A percentile compares a stretch with the other conserved stretches of the same genome.
Conservation (phyloP, 1,140 invertebrate genomes). For the Drosophila sulfurigaster region DNA sequence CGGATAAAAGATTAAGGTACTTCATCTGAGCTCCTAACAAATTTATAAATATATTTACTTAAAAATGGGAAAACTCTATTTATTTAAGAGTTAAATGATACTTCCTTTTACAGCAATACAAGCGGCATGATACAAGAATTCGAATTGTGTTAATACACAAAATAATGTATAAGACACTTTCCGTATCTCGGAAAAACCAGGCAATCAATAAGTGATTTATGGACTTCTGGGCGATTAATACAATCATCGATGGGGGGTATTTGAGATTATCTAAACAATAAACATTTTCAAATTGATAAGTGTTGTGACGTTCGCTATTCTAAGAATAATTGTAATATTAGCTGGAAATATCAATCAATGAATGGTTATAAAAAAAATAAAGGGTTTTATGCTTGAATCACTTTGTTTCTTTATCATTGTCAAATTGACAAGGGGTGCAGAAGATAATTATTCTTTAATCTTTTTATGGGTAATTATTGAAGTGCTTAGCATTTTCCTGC, state of each 20-base stretch:
- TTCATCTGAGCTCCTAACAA: too few species aligned
- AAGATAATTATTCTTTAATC: not conserved
- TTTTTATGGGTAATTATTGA: not conserved
- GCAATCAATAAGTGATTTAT: not conserved
- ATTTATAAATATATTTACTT: too few species aligned
- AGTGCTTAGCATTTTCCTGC: not conserved
- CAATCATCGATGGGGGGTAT: not conserved
- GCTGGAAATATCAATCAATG: conserved; percentile 15
- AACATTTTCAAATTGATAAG: conserved; percentile 10
- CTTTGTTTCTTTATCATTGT: not conserved
- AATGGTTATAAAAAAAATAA: not conserved
- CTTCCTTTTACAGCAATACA: too few species aligned
- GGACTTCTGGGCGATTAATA: not conserved
- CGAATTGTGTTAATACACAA: too few species aligned
- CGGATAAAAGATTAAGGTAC: too few species aligned
- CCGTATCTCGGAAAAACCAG: too few species aligned
- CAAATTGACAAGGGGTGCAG: not conserved
- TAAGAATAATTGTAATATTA: conserved; percentile 14
- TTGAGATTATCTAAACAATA: conserved; percentile 31
- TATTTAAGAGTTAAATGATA: too few species aligned
- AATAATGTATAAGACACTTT: too few species aligned
- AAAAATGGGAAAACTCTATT: too few species aligned
- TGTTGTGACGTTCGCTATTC: conserved; percentile 23
- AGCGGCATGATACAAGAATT: too few species aligned
- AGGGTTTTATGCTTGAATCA: not conserved